Conservation (phyloP, 1,140 invertebrate genomes). For the Neoseiulus cucumeris region DNA sequence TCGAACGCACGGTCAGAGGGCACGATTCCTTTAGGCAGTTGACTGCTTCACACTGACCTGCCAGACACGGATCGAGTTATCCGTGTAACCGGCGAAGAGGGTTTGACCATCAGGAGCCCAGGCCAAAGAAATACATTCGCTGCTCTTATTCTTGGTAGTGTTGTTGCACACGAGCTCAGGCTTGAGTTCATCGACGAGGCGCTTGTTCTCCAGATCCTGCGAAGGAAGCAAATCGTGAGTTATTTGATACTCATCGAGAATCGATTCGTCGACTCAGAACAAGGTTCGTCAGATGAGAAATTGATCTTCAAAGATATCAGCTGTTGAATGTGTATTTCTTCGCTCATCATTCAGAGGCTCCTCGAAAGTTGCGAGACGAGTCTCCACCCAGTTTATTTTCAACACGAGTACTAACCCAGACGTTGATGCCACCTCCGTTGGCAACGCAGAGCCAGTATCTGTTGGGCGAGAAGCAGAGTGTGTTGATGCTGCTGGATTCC, state of each 20-base stretch:
- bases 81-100: constrained; percentile 94
- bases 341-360: not conserved
- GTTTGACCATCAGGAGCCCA: constrained; percentile 99
- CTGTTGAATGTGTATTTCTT: constrained; percentile 11
- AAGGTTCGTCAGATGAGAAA: not conserved
- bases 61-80: constrained; percentile 96
- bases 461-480: constrained; percentile 96
- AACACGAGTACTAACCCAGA: constrained; percentile 48
- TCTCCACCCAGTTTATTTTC: too few species aligned
- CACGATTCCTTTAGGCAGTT: not conserved
- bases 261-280: too few species aligned
- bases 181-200: constrained; percentile 93
- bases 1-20: too few species aligned
- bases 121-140: constrained; percentile 87
- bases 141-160: constrained; percentile 57
- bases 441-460: constrained; percentile 99
- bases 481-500: constrained; percentile 94
- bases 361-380: constrained; percentile 11
- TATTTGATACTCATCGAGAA: not conserved
- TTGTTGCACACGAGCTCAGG: constrained; percentile 58
- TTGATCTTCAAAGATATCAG: constrained; percentile 2
- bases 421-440: constrained; percentile 95
- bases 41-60: constrained; percentile 43
- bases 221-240: constrained; percentile 20
- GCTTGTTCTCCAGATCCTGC: constrained; percentile 93